Conservation (phyloP, 2,888 invertebrate genomes). For the Copidosoma aretas region DNA sequence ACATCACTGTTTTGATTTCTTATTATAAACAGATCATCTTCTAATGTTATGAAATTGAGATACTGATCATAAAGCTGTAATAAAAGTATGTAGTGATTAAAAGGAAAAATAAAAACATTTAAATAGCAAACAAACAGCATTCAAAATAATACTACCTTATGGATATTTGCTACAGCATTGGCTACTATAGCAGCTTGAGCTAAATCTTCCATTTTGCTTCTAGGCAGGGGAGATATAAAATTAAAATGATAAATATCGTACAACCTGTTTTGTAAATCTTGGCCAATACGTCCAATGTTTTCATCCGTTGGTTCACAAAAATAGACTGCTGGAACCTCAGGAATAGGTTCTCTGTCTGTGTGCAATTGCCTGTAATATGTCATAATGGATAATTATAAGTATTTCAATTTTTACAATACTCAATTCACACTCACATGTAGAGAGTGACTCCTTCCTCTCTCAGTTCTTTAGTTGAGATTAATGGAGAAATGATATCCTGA, state of each 20-base stretch:
- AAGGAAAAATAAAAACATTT: background rate
- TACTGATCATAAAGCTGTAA: conserved; percentile 93
- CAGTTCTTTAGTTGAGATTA: conserved; percentile 94
- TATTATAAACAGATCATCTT: conserved; percentile 95
- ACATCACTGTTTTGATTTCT: conserved; percentile 91
- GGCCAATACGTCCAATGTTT: conserved; percentile 91
- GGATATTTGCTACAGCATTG: conserved; percentile 88
- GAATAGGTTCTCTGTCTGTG: conserved; percentile 89
- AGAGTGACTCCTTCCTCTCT: conserved; percentile 96
- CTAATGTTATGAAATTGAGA: conserved; percentile 95
- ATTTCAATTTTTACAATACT: background rate
- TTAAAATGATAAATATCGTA: conserved; percentile 97
- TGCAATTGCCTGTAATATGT: conserved; percentile 74
- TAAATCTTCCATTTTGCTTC: conserved; percentile 93
- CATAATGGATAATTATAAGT: conserved; percentile 8
- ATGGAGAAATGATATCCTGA: conserved; percentile 97
- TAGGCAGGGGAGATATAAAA: conserved; percentile 92
- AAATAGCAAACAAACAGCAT: too few relatives aligned
- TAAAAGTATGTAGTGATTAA: background rate
- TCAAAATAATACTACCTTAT: conserved; percentile 70
- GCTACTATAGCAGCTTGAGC: conserved; percentile 91
- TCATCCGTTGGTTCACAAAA: conserved; percentile 97
- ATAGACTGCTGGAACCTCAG: conserved; percentile 98
- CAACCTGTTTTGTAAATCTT: conserved; percentile 84
- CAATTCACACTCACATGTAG: conserved; percentile 79